Evolutionary conservation across 2,888 invertebrate genomes (phyloP).

Genomic region (Harpagoxenus sublaevis): DNA sequence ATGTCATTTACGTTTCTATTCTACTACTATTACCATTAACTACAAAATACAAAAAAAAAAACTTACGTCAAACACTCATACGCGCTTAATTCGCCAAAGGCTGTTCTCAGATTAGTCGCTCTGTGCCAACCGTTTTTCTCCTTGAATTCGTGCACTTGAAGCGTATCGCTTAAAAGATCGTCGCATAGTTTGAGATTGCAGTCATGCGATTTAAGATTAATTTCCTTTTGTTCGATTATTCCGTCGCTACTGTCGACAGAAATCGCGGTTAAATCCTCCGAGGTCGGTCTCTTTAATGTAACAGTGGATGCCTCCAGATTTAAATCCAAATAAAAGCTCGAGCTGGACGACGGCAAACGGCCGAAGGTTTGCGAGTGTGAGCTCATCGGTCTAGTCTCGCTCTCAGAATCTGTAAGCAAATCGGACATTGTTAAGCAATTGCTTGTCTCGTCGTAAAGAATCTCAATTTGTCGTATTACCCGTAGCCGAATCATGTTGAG

Average conservation of each 20-base stretch:
- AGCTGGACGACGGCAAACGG: conserved; percentile 86
- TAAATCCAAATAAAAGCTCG: conserved; percentile 89
- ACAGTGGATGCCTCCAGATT: conserved; percentile 90
- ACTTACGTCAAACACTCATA: conserved; percentile 87
- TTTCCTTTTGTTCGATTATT: conserved; percentile 78
- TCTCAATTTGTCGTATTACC: conserved; percentile 74
- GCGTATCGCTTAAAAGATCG: conserved; percentile 83
- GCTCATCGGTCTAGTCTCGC: conserved; percentile 79
- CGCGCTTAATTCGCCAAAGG: conserved; percentile 87
- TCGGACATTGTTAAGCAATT: not conserved
- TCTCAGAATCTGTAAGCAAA: conserved; percentile 82
- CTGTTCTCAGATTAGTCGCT: conserved; percentile 86
- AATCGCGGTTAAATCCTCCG: conserved; percentile 82
- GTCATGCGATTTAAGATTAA: conserved; percentile 76
- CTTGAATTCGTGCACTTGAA: conserved; percentile 83
- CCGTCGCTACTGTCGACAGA: conserved; percentile 78
- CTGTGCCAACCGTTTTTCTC: conserved; percentile 87
- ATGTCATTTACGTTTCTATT: conserved; percentile 1
- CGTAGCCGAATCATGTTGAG: conserved; percentile 86
- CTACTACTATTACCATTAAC: not conserved
- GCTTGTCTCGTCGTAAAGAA: not conserved
- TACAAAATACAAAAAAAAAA: conserved; percentile 1
- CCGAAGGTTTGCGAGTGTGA: conserved; percentile 78
- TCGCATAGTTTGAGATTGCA: conserved; percentile 82
- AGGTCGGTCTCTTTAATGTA: conserved; percentile 87